A percentile compares a stretch with the other conserved stretches of the same genome.
Evolutionary conservation across 2,888 invertebrate genomes (phyloP).

Genomic region (Fragum sueziense): DNA sequence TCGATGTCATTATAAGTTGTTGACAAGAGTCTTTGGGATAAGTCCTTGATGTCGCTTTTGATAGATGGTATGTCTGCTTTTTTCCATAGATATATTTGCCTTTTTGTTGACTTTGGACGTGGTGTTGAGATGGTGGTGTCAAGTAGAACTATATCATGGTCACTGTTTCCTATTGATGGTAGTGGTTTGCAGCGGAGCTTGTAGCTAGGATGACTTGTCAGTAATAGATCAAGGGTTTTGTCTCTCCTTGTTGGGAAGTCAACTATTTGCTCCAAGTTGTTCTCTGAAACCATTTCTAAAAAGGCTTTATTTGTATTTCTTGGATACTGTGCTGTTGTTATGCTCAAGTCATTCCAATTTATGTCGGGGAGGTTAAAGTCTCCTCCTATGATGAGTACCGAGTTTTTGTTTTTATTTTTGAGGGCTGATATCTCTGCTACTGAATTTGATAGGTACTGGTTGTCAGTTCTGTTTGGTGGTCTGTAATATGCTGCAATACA

Average conservation of each 20-base stretch:
- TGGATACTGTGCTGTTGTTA: neutral
- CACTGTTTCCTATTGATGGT: conserved; percentile 43
- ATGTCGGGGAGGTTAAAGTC: no score
- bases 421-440: neutral
- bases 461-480: neutral
- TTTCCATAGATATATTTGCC: conserved; percentile 14
- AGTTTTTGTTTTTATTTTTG: neutral
- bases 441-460: neutral
- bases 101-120: neutral
- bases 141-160: conserved; percentile 14
- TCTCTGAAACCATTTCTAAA: neutral
- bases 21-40: neutral
- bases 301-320: neutral
- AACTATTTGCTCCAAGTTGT: neutral
- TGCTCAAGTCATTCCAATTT: no score
- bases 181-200: conserved; percentile 39
- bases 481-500: neutral
- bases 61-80: conserved; percentile 9
- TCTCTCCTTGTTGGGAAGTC: no score
- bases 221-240: conserved; percentile 45
- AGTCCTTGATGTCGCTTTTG: conserved; percentile 1
- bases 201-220: conserved; percentile 42
- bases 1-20: neutral
- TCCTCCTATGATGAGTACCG: no score
- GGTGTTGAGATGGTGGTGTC: neutral